phyloP scores from a whole-genome alignment of 1,140 invertebrate genomes.

The Ctenoplectra terminalis region DNA sequence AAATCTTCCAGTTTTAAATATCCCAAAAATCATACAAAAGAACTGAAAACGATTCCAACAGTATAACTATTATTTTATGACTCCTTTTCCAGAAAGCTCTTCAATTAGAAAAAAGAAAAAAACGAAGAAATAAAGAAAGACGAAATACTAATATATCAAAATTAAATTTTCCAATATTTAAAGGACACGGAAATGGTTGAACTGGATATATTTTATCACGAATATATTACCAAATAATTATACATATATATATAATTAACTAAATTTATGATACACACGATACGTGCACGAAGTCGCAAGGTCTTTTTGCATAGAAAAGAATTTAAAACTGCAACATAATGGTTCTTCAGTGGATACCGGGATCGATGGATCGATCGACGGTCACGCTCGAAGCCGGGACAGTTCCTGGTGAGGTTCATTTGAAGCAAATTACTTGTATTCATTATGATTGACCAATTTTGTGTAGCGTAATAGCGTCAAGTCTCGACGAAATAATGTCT shows the following conservation, averaged over 20 bases:
- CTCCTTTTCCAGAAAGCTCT: too few relatives aligned
- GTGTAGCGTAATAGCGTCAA: constrained; percentile 3
- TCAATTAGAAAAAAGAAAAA: too few relatives aligned
- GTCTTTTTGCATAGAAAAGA: background rate
- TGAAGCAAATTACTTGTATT: constrained; percentile 54
- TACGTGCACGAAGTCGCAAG: background rate
- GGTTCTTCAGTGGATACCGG: constrained; percentile 27
- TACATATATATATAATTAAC: background rate
- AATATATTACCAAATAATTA: background rate
- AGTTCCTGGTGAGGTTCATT: constrained; percentile 52
- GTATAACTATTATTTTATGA: background rate
- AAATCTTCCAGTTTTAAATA: too few relatives aligned
- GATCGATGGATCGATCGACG: constrained; percentile 59
- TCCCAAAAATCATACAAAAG: too few relatives aligned
- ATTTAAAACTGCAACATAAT: constrained; percentile 24
- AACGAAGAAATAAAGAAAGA: too few relatives aligned
- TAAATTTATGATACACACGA: background rate
- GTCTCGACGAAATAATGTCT: background rate
- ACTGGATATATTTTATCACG: too few relatives aligned
- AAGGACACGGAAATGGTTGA: background rate
- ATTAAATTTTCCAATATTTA: too few relatives aligned
- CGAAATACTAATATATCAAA: too few relatives aligned
- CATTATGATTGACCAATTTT: constrained; percentile 47
- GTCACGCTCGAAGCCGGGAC: constrained; percentile 38
- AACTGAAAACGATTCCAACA: too few relatives aligned